Base-by-base conservation (phyloP, 2,797 vertebrate genomes). In the Spheniscus humboldti region DNA sequence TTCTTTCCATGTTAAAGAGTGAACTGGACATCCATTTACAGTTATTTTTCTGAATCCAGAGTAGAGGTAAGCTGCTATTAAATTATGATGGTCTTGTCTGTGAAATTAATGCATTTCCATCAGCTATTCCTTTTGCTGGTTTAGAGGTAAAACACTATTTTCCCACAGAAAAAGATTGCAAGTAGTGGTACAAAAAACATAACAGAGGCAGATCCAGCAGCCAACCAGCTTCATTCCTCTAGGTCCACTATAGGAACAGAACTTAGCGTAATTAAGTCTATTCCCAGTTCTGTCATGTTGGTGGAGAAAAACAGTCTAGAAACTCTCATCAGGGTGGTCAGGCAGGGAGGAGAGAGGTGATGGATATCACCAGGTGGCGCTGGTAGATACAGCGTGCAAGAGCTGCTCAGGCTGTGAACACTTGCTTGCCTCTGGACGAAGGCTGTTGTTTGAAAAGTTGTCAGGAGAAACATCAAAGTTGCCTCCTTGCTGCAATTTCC, bases 241-340 rank as follows among this genome's bases (percentile, higher is more conserved):
- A 63, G 23, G 18, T 14, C 10, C 11, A 0, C 14, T 78, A 5
- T 2, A 63, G 56, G 47, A 63, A 17, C 1, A 47, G 14, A 81
- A 31, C 19, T 53, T 8, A 10, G 2, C 11, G 8, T 13, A 20
- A 56, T 41, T n/a, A 48, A 50, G 28, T 9, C 10, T 53, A 0
- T 11, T 13, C 31, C 20, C 33, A 18, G 17, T 30, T 78, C 35
- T 78, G 8, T 19, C n/a, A 18, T 0, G 37, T 10, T 15, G 30
- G 2, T 13, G 64, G 31, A 77, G 53, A 67, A 64, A 75, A 81
- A 12, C 13, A 30, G 52, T 8, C 35, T 6, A 52, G 52, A 50
- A 86, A 16, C 0, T 5, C 6, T 48, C 1, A 1, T 7, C 7
- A 8, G 18, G 9, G 52, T 0, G 0, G 5, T 7, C 13, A 15